Evolutionary conservation across 2,888 invertebrate species (phyloP).

Genomic region (Ochropacha duplaris): DNA sequence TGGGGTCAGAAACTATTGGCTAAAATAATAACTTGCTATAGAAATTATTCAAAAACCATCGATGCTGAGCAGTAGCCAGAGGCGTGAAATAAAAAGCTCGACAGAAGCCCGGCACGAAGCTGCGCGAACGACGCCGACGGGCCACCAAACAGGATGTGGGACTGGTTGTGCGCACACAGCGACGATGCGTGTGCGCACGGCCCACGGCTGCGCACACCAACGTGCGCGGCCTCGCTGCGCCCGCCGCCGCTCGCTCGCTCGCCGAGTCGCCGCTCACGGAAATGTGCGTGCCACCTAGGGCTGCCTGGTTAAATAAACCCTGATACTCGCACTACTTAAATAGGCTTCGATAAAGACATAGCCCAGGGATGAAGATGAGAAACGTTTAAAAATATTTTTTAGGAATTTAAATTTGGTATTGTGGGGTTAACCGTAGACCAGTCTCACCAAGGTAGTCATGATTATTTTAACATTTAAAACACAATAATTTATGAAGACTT

Average conservation of each 20-base stretch:
- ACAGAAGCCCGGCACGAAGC: slow-evolving; percentile 66
- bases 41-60: slow-evolving; percentile 42
- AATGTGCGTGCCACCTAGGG: slow-evolving; percentile 73
- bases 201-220: slow-evolving; percentile 53
- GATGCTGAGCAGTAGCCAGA: slow-evolving; percentile 49
- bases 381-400: too few relatives aligned
- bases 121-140: slow-evolving; percentile 68
- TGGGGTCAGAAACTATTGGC: slow-evolving; percentile 19
- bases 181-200: slow-evolving; percentile 30
- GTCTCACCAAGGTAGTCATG: too few relatives aligned
- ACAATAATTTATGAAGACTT: too few relatives aligned
- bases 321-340: slow-evolving; percentile 6
- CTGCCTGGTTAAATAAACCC: slow-evolving; percentile 31
- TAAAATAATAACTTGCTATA: slow-evolving; percentile 22
- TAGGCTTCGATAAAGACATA: neutral
- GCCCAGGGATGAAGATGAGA: too few relatives aligned
- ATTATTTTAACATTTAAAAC: too few relatives aligned
- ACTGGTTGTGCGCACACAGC: slow-evolving; percentile 75
- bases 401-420: too few relatives aligned
- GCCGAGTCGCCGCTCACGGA: slow-evolving; percentile 74
- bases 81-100: slow-evolving; percentile 80
- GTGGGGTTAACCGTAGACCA: too few relatives aligned
- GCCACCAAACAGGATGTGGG: slow-evolving; percentile 82
- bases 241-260: too few relatives aligned
- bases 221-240: slow-evolving; percentile 69